Conservation (phyloP, 2,113 vertebrate species). For the Upupa epops region DNA sequence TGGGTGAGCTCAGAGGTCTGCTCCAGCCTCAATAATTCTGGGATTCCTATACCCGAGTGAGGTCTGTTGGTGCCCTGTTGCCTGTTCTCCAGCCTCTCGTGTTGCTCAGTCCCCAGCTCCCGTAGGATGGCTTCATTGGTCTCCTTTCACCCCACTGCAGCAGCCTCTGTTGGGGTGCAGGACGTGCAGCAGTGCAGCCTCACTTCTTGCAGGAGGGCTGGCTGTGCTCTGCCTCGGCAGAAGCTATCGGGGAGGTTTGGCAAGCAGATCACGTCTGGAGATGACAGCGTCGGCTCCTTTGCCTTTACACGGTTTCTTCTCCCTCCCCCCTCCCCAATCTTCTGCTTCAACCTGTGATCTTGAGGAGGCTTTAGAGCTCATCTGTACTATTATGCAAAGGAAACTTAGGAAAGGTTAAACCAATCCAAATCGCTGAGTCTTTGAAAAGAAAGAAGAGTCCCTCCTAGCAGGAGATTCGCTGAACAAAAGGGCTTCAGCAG, state of each 20-base stretch:
- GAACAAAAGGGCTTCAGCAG: conserved; percentile 45
- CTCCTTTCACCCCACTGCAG: rapidly evolving
- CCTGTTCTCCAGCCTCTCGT: neutral
- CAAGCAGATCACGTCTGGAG: conserved; percentile 19
- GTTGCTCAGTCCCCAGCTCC: neutral
- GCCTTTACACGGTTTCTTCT: neutral
- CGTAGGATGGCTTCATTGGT: neutral
- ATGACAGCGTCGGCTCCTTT: neutral
- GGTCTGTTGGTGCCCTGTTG: neutral
- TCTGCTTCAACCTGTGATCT: neutral
- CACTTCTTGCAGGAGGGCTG: neutral
- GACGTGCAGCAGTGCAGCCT: neutral
- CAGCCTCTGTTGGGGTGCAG: neutral
- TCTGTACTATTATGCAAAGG: conserved; percentile 42
- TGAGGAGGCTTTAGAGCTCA: conserved; percentile 31
- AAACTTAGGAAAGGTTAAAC: conserved; percentile 59
- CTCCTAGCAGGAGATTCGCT: neutral
- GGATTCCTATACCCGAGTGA: rapidly evolving
- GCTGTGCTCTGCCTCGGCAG: neutral
- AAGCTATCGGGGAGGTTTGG: neutral
- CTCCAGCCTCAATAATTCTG: too few relatives aligned
- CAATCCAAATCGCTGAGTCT: conserved; percentile 43
- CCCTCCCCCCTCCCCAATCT: neutral
- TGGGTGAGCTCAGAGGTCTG: too few relatives aligned
- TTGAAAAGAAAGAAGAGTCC: conserved; percentile 41